Conservation (phyloP, 2,797 vertebrate species). For the Pseudocheirus occidentalis region DNA sequence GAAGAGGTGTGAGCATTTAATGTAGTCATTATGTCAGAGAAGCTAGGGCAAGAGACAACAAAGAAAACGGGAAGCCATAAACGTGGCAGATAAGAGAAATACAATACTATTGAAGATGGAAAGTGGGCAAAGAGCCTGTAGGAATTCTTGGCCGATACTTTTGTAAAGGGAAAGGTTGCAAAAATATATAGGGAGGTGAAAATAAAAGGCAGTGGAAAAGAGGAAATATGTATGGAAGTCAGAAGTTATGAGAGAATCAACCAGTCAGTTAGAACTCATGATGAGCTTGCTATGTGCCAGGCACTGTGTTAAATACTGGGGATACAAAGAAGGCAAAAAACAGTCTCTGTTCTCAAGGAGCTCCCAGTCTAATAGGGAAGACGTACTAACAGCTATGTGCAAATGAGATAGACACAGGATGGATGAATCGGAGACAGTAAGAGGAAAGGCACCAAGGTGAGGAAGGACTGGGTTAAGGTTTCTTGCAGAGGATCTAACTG, state of each 20-base stretch:
- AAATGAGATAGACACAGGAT: background rate
- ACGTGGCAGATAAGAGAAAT: background rate
- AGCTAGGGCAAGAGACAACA: background rate
- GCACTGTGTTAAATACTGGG: background rate
- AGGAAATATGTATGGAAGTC: background rate
- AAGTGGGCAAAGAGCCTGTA: background rate
- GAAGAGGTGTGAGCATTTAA: background rate
- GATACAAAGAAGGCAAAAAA: background rate
- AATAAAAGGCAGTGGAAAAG: background rate
- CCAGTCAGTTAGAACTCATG: background rate
- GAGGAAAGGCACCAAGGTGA: background rate
- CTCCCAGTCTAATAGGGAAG: background rate
- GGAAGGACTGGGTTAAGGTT: background rate
- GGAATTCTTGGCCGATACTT: background rate
- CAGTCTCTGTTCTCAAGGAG: background rate
- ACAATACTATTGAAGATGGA: background rate
- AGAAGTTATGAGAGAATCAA: background rate
- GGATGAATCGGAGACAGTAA: too few relatives aligned
- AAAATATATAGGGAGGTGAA: background rate
- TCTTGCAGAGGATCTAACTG: background rate
- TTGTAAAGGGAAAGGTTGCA: background rate
- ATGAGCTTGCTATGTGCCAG: background rate
- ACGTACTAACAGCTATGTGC: background rate
- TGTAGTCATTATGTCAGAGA: background rate
- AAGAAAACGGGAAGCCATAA: background rate